Percentiles rank a stretch among this genome's conserved stretches.
Evolutionary conservation across 2,797 vertebrate genomes (phyloP).

Genomic region (Aphelocoma californica): DNA sequence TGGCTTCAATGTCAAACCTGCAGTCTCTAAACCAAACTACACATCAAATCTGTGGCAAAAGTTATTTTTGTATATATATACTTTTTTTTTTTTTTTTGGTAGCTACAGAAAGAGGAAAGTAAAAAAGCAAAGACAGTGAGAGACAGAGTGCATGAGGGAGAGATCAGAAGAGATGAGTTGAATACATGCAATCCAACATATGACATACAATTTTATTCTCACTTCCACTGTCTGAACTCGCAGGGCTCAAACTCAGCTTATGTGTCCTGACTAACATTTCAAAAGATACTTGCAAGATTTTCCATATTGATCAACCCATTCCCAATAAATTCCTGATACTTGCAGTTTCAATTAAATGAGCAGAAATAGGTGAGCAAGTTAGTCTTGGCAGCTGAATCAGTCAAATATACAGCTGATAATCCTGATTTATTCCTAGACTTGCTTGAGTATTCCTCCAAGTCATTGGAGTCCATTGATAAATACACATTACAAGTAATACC

Average conservation of each 20-base stretch:
- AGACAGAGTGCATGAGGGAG: neutral
- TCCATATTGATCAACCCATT: neutral
- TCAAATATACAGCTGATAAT: neutral
- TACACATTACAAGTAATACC: rapidly evolving
- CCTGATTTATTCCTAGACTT: neutral
- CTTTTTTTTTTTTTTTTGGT: neutral
- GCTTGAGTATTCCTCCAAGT: neutral
- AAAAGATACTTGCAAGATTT: neutral
- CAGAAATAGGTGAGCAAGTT: neutral
- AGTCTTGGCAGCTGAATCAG: neutral
- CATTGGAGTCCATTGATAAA: neutral
- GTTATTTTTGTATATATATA: neutral
- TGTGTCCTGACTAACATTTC: neutral
- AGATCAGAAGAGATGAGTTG: neutral
- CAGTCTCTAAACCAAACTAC: neutral
- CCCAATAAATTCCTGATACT: neutral
- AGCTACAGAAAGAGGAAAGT: neutral
- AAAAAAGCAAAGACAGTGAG: neutral
- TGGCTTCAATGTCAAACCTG: neutral
- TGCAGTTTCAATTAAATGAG: neutral
- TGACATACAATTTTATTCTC: neutral
- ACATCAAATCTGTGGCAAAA: neutral
- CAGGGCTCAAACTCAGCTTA: neutral
- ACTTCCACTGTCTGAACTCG: neutral
- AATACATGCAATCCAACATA: neutral